Evolutionary conservation across 1,140 invertebrate species (phyloP).

Genomic region (Cataglyphis hispanica): DNA sequence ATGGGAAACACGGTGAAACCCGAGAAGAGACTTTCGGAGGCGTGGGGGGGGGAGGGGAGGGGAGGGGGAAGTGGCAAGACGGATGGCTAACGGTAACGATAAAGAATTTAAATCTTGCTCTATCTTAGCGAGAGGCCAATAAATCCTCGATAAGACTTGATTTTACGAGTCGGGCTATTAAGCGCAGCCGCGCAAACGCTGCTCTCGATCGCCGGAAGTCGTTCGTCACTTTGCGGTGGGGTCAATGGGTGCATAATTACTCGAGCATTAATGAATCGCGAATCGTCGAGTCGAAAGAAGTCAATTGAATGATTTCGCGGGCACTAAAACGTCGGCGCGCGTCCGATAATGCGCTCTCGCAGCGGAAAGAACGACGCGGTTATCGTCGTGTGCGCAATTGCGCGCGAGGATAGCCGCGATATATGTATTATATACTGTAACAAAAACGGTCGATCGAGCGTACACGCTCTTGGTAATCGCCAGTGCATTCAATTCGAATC

Average conservation of each 20-base stretch:
- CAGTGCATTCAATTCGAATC: slow-evolving; percentile 61
- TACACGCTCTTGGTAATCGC: slow-evolving; percentile 59
- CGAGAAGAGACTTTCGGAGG: not conserved
- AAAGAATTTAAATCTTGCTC: slow-evolving; percentile 69
- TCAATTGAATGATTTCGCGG: slow-evolving; percentile 14
- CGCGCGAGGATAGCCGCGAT: slow-evolving; percentile 49
- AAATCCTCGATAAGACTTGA: slow-evolving; percentile 66
- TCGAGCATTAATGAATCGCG: slow-evolving; percentile 48
- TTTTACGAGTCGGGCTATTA: slow-evolving; percentile 54
- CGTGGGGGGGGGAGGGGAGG: not conserved
- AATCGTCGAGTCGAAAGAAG: slow-evolving; percentile 43
- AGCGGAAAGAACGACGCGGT: slow-evolving; percentile 46
- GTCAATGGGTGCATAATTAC: slow-evolving; percentile 50
- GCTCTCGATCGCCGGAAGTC: slow-evolving; percentile 51
- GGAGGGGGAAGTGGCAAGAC: slow-evolving; percentile 24
- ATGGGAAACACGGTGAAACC: slow-evolving; percentile 40
- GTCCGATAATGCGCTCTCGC: slow-evolving; percentile 47
- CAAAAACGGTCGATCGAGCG: slow-evolving; percentile 62
- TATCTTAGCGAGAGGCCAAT: slow-evolving; percentile 62
- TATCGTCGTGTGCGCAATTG: slow-evolving; percentile 55
- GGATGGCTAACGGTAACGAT: slow-evolving; percentile 66
- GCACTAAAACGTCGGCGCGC: slow-evolving; percentile 41
- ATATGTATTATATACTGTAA: slow-evolving; percentile 54
- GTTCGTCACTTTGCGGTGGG: slow-evolving; percentile 22
- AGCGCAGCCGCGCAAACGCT: slow-evolving; percentile 29